A percentile compares a stretch with the other conserved stretches of the same genome.
Evolutionary conservation across 35 echinoderm and acorn worm species (phyloP).

Genomic region (Lytechinus variegatus): DNA sequence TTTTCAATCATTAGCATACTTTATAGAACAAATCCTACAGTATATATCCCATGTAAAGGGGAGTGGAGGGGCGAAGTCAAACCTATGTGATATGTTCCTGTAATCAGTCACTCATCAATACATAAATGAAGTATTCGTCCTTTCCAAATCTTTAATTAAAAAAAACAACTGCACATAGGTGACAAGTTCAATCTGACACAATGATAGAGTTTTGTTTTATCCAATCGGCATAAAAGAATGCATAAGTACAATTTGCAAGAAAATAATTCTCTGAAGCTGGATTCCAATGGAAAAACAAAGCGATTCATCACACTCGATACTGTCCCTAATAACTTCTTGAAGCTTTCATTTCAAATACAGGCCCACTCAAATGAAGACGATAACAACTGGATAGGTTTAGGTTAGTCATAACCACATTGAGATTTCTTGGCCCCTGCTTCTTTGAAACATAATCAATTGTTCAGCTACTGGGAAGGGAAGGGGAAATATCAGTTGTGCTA

Average conservation of each 20-base stretch:
- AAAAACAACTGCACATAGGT: too few relatives aligned
- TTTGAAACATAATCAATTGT: background rate
- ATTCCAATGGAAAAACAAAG: background rate
- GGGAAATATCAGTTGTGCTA: background rate
- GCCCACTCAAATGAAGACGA: background rate
- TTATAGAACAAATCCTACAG: too few relatives aligned
- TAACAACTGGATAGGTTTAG: background rate
- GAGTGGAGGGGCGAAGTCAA: too few relatives aligned
- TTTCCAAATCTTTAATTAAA: background rate
- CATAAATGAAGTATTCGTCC: background rate
- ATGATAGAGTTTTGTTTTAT: background rate
- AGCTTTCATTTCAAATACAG: background rate
- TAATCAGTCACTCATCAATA: background rate
- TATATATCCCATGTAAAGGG: too few relatives aligned
- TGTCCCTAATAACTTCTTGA: background rate
- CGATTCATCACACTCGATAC: background rate
- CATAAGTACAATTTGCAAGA: background rate
- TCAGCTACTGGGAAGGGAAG: background rate
- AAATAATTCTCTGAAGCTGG: background rate
- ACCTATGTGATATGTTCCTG: background rate
- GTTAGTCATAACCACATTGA: background rate
- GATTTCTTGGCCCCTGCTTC: background rate
- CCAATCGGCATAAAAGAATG: background rate
- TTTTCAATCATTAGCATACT: too few relatives aligned
- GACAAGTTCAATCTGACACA: too few relatives aligned